A percentile compares a stretch with the other conserved stretches of the same genome.
Conservation (phyloP, 2,888 invertebrate genomes). For the Acleris laterana region DNA sequence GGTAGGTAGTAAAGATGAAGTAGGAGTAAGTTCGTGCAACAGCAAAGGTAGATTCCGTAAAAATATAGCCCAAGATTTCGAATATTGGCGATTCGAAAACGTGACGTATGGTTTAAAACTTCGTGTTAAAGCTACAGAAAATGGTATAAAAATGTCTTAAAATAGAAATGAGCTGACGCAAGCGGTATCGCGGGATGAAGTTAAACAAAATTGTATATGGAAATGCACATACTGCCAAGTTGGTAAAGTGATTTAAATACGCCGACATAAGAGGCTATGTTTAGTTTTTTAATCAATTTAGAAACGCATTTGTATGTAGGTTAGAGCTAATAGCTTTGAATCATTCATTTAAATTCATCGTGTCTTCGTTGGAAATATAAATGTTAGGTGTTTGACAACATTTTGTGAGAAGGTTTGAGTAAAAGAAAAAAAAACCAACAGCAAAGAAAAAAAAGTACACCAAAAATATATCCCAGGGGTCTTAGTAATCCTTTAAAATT, state of each 20-base stretch:
- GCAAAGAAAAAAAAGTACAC: no score
- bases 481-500: no score
- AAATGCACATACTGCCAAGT: slow-evolving; percentile 34
- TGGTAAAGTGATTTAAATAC: slow-evolving; percentile 33
- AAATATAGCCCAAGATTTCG: no score
- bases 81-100: no score
- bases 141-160: no score
- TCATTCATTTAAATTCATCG: slow-evolving; percentile 9
- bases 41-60: no score
- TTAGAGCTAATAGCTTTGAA: slow-evolving; percentile 23
- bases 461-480: no score
- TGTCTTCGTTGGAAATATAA: slow-evolving; percentile 8
- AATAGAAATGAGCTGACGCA: neutral
- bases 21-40: no score
- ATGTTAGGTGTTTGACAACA: neutral
- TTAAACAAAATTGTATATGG: slow-evolving; percentile 29
- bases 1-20: no score
- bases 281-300: slow-evolving; percentile 33
- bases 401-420: neutral
- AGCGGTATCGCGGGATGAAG: neutral
- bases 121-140: no score
- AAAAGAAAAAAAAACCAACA: neutral
- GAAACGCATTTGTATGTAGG: slow-evolving; percentile 36
- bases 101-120: no score
- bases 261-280: slow-evolving; percentile 25